Conservation (phyloP, 2,113 vertebrate genomes). For the Notechis scutatus region DNA sequence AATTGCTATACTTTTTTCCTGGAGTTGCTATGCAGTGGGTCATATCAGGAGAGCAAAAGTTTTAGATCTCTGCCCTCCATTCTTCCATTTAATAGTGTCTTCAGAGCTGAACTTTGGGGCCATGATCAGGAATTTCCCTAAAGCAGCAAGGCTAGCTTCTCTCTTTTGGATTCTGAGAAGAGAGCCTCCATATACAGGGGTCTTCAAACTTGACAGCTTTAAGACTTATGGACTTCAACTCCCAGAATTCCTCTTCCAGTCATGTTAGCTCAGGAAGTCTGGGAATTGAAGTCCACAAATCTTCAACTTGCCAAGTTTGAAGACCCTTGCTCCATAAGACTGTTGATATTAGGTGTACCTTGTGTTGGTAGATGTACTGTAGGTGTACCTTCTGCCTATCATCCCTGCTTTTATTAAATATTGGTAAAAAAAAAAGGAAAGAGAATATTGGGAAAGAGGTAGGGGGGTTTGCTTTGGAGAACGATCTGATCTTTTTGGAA, state of each 20-base stretch:
- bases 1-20: neutral
- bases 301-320: no score
- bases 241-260: no score
- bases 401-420: neutral
- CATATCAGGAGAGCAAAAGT: neutral
- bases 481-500: neutral
- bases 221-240: no score
- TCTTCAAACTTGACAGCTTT: no score
- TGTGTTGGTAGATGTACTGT: neutral
- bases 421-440: neutral
- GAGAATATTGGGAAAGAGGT: neutral
- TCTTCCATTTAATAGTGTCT: neutral
- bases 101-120: neutral
- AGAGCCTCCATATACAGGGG: neutral
- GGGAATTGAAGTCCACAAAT: no score
- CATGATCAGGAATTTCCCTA: neutral
- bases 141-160: neutral
- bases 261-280: no score
- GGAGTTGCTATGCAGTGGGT: neutral
- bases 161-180: neutral
- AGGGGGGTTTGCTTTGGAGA: neutral
- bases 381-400: neutral
- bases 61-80: no score
- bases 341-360: neutral
- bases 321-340: neutral